Percentiles rank a stretch among this genome's conserved stretches.
Conservation (phyloP, 1,140 invertebrate genomes). For the Cotesia glomerata region DNA sequence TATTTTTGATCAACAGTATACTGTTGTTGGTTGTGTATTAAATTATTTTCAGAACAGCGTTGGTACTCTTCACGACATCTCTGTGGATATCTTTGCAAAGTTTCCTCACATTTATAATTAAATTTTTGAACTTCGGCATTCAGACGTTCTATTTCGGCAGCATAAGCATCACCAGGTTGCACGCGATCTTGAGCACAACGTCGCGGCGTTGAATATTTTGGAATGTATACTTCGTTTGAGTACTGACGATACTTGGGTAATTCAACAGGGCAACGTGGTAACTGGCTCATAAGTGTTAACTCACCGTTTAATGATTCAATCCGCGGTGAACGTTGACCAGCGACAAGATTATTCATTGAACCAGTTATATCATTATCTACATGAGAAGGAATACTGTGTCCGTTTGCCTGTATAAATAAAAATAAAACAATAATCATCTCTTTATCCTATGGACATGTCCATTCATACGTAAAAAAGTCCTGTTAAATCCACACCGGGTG, state of each 20-base stretch:
- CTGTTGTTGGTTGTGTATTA: constrained; percentile 44
- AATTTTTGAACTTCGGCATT: constrained; percentile 46
- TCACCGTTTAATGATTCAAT: constrained; percentile 61
- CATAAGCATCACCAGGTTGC: constrained; percentile 38
- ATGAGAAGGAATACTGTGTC: constrained; percentile 47
- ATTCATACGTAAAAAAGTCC: too few relatives aligned
- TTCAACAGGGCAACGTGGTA: constrained; percentile 43
- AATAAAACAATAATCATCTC: constrained; percentile 17
- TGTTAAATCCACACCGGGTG: too few relatives aligned
- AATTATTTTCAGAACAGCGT: constrained; percentile 54
- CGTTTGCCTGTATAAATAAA: constrained; percentile 48
- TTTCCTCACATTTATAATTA: constrained; percentile 53
- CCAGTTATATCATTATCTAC: constrained; percentile 51
- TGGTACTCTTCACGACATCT: constrained; percentile 56
- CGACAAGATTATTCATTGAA: constrained; percentile 58
- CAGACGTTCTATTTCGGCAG: constrained; percentile 37
- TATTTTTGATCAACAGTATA: constrained; percentile 46
- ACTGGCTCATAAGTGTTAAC: constrained; percentile 48
- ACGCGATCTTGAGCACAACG: constrained; percentile 43
- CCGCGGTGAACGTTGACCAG: constrained; percentile 51
- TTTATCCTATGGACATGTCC: not conserved
- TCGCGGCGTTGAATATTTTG: constrained; percentile 38
- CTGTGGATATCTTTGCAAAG: constrained; percentile 56
- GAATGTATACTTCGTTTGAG: constrained; percentile 41
- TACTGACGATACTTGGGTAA: constrained; percentile 44